phyloP scores from a whole-genome alignment of 1,140 invertebrate species.

The Lepidotrigona ventralis region DNA sequence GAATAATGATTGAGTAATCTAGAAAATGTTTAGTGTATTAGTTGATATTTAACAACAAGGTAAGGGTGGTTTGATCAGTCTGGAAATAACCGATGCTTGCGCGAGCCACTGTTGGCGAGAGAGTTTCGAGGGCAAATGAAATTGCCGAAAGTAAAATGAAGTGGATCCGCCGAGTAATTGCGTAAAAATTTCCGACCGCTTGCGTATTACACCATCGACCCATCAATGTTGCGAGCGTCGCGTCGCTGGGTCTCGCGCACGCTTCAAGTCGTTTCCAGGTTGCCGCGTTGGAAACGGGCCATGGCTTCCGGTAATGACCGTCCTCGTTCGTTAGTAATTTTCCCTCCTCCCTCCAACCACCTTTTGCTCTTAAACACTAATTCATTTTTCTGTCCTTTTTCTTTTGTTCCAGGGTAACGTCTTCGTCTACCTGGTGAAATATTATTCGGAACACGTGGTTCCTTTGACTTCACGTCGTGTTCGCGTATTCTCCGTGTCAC shows the following conservation, averaged over 20 bases:
- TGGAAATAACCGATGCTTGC: too few species aligned
- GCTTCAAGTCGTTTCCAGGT: conserved; percentile 3
- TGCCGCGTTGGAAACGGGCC: conserved; percentile 1
- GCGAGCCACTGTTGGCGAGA: too few species aligned
- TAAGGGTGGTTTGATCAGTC: too few species aligned
- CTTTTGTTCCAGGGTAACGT: conserved; percentile 37
- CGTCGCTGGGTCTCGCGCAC: not conserved
- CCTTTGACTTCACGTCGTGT: not conserved
- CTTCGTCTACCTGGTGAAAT: not conserved
- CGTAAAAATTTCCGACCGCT: conserved; percentile 35
- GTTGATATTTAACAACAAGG: too few species aligned
- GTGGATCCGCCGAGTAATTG: conserved; percentile 18
- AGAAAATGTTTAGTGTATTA: too few species aligned
- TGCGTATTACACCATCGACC: not conserved
- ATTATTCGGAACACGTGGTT: not conserved
- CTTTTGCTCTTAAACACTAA: not conserved
- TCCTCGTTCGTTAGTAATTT: not conserved
- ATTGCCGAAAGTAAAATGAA: conserved; percentile 9
- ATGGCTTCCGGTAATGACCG: not conserved
- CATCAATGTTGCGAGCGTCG: not conserved
- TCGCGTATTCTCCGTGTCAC: not conserved
- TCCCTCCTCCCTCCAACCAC: not conserved
- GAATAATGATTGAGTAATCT: too few species aligned
- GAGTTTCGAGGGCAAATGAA: not conserved
- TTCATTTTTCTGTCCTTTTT: not conserved